Conservation (phyloP, 2,113 vertebrate species). For the Columba janthina region DNA sequence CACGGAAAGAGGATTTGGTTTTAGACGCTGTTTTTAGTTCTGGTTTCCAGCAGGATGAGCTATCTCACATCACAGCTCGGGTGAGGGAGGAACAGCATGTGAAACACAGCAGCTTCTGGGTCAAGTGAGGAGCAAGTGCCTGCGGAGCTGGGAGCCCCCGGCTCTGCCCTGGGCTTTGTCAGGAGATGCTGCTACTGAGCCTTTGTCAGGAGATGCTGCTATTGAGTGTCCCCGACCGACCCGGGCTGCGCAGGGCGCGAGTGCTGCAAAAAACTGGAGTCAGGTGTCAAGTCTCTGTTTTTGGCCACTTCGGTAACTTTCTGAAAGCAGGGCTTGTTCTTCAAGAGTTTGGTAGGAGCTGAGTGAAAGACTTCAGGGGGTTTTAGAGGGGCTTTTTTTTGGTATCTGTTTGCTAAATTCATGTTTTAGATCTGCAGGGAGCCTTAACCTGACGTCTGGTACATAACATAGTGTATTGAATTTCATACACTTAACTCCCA, state of each 20-base stretch:
- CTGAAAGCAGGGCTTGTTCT: neutral
- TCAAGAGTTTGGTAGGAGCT: neutral
- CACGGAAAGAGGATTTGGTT: neutral
- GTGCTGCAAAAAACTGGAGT: neutral
- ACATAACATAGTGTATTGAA: neutral
- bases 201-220: neutral
- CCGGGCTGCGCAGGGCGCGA: accelerated
- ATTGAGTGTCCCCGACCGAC: neutral
- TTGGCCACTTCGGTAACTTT: neutral
- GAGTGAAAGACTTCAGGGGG: neutral
- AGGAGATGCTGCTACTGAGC: neutral
- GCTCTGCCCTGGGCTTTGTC: neutral
- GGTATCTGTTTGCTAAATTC: neutral
- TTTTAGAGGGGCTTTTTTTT: neutral
- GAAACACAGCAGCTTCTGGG: conserved; percentile 9
- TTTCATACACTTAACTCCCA: conserved; percentile 10
- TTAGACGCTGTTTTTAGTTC: neutral
- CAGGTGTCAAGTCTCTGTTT: neutral
- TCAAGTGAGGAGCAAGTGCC: neutral
- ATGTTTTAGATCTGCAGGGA: neutral
- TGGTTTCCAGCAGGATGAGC: conserved; percentile 14
- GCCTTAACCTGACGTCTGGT: neutral
- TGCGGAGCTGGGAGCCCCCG: neutral
- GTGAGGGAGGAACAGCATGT: conserved; percentile 1
- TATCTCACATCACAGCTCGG: neutral